A percentile compares a stretch with the other conserved stretches of the same genome.
These are phyloP conservation scores for Ailuropoda melanoleuca DNA, from an alignment of 2,113 vertebrate genomes.

Conservation along the genomic window DNA sequence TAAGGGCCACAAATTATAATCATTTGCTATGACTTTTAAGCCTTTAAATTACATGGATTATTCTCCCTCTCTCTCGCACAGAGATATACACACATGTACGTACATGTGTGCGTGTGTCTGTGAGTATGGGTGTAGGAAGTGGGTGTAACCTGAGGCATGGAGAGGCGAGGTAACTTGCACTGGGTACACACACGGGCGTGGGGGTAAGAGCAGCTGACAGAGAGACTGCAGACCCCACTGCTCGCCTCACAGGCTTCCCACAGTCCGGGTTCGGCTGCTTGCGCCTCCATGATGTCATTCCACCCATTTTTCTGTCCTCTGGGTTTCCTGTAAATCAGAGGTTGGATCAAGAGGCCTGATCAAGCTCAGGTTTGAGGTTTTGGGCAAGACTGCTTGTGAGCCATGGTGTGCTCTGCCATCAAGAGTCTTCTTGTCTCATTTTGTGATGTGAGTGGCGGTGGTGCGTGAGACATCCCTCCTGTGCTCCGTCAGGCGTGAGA, in stretches of 20 bases:
- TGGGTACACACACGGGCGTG: fast-evolving
- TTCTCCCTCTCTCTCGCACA: background rate
- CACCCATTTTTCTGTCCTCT: background rate
- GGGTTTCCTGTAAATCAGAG: background rate
- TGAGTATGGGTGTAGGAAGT: background rate
- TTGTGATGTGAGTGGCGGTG: fast-evolving
- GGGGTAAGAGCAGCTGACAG: background rate
- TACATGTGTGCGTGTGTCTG: background rate
- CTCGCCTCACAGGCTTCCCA: too few species aligned
- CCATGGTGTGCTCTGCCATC: fast-evolving
- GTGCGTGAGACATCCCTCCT: fast-evolving
- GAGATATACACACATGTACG: background rate
- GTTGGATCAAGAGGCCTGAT: background rate
- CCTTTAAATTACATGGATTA: background rate
- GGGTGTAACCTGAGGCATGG: background rate
- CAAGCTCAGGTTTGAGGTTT: background rate
- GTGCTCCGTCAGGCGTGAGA: fast-evolving
- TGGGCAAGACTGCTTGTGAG: background rate
- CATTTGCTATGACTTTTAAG: background rate
- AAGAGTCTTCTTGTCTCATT: background rate
- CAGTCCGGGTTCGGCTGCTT: background rate
- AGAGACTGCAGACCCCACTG: background rate
- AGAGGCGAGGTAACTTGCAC: background rate
- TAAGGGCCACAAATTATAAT: background rate
- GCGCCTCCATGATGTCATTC: fast-evolving